phyloP scores from a whole-genome alignment of 2,113 vertebrate genomes.

The Steatornis caripensis region DNA sequence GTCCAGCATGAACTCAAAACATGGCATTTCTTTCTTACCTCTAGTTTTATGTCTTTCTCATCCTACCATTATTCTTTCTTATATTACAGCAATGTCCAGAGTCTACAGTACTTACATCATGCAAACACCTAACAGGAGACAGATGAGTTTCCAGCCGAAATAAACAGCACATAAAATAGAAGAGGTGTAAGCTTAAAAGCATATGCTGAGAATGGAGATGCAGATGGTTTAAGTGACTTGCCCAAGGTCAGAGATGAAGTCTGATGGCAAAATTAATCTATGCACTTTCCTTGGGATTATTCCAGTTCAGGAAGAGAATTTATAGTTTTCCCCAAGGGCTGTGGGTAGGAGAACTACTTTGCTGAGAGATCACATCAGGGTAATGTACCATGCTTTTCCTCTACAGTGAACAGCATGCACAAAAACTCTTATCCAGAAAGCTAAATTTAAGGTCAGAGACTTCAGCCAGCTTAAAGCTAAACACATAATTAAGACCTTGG shows the following conservation, averaged over 20 bases:
- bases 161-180: not conserved
- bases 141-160: not conserved
- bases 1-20: not conserved
- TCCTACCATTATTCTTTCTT: not conserved
- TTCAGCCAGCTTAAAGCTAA: conserved; percentile 5
- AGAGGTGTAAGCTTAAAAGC: not conserved
- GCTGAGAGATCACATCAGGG: not conserved
- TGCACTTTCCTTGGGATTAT: not conserved
- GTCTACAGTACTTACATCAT: not conserved
- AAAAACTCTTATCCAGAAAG: not conserved
- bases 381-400: not conserved
- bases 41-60: not conserved
- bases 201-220: not conserved
- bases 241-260: not conserved
- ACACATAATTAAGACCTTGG: not conserved
- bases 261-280: not conserved
- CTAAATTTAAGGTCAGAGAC: not conserved
- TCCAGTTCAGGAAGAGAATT: not conserved
- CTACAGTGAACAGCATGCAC: not conserved
- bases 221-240: not conserved
- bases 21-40: not conserved
- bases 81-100: too few species aligned
- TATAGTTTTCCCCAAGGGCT: not conserved
- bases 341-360: not conserved
- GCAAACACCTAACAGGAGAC: not conserved